Percentiles rank a stretch among this genome's conserved stretches.
phyloP scores from a whole-genome alignment of 2,888 invertebrate species.

The Nephrotoma guestfalica region DNA sequence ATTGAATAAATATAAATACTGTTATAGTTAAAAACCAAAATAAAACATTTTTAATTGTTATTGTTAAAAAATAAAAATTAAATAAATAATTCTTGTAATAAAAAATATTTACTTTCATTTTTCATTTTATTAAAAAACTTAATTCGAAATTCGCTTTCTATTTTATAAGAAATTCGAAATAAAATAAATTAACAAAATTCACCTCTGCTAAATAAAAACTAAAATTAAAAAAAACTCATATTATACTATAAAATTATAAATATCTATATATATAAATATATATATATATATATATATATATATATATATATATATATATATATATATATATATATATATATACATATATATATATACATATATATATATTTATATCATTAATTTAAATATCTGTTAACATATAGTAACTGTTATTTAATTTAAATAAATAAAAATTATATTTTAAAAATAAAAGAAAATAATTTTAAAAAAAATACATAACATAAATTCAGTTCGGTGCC shows the following conservation, averaged over 20 bases:
- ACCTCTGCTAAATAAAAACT: not conserved
- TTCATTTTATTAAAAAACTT: not conserved
- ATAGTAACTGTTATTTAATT: not conserved
- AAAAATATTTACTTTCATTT: not conserved
- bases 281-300: constrained; percentile 14
- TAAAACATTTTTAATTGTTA: not conserved
- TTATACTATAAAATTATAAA: not conserved
- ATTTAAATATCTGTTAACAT: constrained; percentile 5
- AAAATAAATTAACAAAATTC: not conserved
- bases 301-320: not conserved
- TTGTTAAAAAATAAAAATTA: not conserved
- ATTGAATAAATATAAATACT: not conserved
- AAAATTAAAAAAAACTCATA: not conserved
- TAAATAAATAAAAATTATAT: not conserved
- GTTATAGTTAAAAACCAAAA: not conserved
- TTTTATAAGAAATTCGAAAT: not conserved
- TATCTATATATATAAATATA: constrained; percentile 9
- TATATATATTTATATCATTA: not conserved
- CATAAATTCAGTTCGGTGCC: constrained; percentile 11
- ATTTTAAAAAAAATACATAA: not conserved
- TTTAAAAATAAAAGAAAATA: constrained; percentile 3
- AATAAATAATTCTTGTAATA: not conserved
- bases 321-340: not conserved
- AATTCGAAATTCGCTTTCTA: constrained; percentile 2
- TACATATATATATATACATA: not conserved